Base-by-base conservation (phyloP, 1,140 invertebrate species). In the Drosophila parvula region DNA sequence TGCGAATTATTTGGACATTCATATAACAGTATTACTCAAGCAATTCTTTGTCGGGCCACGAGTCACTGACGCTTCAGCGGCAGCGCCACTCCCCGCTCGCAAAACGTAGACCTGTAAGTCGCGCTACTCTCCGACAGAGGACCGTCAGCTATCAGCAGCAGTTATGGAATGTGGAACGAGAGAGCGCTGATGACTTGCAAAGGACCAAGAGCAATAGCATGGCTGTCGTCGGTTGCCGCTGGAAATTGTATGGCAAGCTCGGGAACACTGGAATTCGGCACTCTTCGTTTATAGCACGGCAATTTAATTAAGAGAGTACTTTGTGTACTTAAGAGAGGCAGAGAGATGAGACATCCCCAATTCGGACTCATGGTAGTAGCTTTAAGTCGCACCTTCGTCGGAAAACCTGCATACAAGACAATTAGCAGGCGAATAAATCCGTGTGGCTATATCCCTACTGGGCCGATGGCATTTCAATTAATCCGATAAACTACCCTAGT, bases 101-200 rank as follows among this genome's bases (percentile, higher is more conserved):
- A 9, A 27, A 14, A 41, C 12, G 55, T 44, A 51, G 43, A 67
- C 58, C 78, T 68, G 74, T 84, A 74, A 81, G 85, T 70, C 58
- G 63, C 30, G 44, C 45, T 50, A 45, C 45, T 57, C 57, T 61
- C 44, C 40, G 59, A 4, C 22, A 59, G 45, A 58, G 32, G 63
- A 86, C 69, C 76, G 69, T 85, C 78, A 78, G 69, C 78, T 82
- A 71, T 86, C 82, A 88, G 79, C 76, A 79, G 77, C 69, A 79
- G 69, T 74, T 75, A 85, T 67, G 38, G 80, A 78, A 81, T 70
- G 81, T 70, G 60, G 74, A 81, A 22, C 22, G 16, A 11, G 34
- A 53, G 51, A 55, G 51, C 51, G 69, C 81, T 75, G 30, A 53
- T 36, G 50, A 57, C 48, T 45, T 38, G 22, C 28, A 14, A 48